These are phyloP conservation scores for Erebia ligea DNA, from an alignment of 2,888 invertebrate genomes.

Conservation along the genomic window DNA sequence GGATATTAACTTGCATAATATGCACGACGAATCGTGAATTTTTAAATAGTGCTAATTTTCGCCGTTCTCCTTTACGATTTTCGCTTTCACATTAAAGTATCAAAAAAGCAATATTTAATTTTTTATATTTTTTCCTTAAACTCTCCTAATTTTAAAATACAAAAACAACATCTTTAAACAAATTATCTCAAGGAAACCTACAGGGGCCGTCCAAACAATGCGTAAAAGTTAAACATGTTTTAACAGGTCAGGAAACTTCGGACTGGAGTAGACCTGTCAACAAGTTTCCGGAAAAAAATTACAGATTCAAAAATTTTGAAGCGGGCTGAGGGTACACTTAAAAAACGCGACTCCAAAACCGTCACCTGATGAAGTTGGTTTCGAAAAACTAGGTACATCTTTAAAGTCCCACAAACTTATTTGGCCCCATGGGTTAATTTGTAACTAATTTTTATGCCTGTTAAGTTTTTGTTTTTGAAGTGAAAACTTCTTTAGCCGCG, in stretches of 20 bases:
- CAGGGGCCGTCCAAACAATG: neutral
- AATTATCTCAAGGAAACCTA: neutral
- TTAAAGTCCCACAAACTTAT: too few relatives aligned
- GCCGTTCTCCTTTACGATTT: too few relatives aligned
- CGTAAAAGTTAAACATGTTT: neutral
- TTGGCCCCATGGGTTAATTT: too few relatives aligned
- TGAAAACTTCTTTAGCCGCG: too few relatives aligned
- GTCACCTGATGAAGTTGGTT: too few relatives aligned
- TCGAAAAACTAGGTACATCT: too few relatives aligned
- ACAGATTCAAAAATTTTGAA: neutral
- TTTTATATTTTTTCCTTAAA: neutral
- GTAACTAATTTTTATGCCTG: too few relatives aligned
- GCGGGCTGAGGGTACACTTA: neutral
- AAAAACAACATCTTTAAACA: neutral
- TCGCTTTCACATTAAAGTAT: too few relatives aligned
- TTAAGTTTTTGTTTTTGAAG: too few relatives aligned
- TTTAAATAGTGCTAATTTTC: too few relatives aligned
- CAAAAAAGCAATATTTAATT: neutral
- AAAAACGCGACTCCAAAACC: neutral
- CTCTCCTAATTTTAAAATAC: neutral
- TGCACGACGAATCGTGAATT: too few relatives aligned
- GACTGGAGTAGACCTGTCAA: neutral
- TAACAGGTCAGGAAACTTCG: neutral
- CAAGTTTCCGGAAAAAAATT: constrained; percentile 9
- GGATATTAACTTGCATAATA: too few relatives aligned